These are phyloP conservation scores for Drosophila erecta DNA, from an alignment of 1,140 invertebrate genomes.

Conservation along the genomic window DNA sequence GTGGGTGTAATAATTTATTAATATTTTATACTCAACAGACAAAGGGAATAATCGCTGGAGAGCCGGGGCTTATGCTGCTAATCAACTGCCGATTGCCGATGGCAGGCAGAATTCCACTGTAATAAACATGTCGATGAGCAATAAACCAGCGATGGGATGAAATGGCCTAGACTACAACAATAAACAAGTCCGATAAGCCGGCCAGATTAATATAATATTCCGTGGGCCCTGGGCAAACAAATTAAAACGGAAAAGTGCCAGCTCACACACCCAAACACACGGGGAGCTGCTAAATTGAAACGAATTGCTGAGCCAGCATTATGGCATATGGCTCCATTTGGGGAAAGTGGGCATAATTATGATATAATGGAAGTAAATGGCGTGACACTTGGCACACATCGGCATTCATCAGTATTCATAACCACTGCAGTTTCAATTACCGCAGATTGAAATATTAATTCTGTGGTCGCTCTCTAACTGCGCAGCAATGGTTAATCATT, in stretches of 20 bases:
- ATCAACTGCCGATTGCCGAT: slow-evolving; percentile 62
- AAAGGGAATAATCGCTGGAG: slow-evolving; percentile 16
- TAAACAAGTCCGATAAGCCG: slow-evolving; percentile 64
- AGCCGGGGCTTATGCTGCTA: slow-evolving; percentile 48
- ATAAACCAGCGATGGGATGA: slow-evolving; percentile 50
- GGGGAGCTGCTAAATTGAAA: slow-evolving; percentile 50
- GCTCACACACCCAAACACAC: slow-evolving; percentile 10
- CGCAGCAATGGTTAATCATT: slow-evolving; percentile 8
- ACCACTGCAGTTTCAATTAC: slow-evolving; percentile 26
- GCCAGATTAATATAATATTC: slow-evolving; percentile 52
- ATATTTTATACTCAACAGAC: slow-evolving; percentile 37
- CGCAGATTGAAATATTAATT: slow-evolving; percentile 22
- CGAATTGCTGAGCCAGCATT: slow-evolving; percentile 41
- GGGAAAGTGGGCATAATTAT: background rate
- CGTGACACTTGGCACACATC: slow-evolving; percentile 22
- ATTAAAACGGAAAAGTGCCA: slow-evolving; percentile 58
- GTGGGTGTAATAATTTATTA: slow-evolving; percentile 58
- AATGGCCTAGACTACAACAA: slow-evolving; percentile 30
- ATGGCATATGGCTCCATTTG: slow-evolving; percentile 27
- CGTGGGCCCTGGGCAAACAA: slow-evolving; percentile 43
- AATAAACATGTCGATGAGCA: slow-evolving; percentile 62
- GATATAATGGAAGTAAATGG: slow-evolving; percentile 42
- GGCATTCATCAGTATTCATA: background rate
- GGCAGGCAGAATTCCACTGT: slow-evolving; percentile 34
- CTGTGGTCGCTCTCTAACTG: background rate